These are phyloP conservation scores for Aldrovandia affinis DNA, from an alignment of 2,797 vertebrate species.

Conservation along the genomic window DNA sequence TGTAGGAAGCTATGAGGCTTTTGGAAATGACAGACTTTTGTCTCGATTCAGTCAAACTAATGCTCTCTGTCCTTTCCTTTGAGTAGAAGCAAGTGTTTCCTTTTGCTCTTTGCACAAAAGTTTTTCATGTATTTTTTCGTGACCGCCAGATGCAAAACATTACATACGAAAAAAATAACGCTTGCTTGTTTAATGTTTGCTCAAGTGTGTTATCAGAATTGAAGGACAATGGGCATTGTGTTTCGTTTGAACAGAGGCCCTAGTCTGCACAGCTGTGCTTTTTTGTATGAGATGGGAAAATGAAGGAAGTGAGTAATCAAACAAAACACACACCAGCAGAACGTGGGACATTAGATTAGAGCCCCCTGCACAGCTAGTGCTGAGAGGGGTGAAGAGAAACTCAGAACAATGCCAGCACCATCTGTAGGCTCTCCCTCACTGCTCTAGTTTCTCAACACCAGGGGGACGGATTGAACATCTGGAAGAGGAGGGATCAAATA, in stretches of 20 bases:
- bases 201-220: background rate
- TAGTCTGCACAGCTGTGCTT: constrained; percentile 24
- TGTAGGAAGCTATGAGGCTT: constrained; percentile 36
- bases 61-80: background rate
- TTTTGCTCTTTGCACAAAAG: background rate
- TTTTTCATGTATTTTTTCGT: no score
- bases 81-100: constrained; percentile 2
- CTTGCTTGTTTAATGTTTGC: background rate
- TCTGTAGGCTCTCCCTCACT: background rate
- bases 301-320: constrained; percentile 9
- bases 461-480: background rate
- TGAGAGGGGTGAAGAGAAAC: background rate
- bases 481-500: background rate
- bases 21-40: constrained; percentile 37
- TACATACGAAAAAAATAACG: background rate
- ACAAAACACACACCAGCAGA: background rate
- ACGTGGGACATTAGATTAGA: background rate
- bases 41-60: background rate
- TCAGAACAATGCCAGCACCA: background rate
- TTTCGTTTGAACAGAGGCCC: background rate
- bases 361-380: background rate
- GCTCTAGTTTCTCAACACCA: background rate
- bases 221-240: background rate
- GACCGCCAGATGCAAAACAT: background rate
- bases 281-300: constrained; percentile 45